Evolutionary conservation across 1,140 invertebrate genomes (phyloP).

Genomic region (Drosophila ananassae): DNA sequence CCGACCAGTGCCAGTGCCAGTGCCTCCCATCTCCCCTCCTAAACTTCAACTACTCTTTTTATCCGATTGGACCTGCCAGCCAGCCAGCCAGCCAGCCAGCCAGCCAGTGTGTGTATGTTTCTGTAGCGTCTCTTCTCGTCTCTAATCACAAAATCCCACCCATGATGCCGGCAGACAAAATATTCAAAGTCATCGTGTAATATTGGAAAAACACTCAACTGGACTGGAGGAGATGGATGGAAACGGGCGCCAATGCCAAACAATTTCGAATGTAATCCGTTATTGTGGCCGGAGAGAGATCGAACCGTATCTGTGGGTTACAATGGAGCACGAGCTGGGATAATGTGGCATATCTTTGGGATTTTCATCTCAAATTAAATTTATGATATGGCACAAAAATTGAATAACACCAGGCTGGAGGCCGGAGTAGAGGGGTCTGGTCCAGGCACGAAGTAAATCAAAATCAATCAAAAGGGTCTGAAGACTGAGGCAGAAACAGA

Average conservation of each 20-base stretch:
- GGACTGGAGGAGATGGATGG: not conserved
- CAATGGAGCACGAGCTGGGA: slow-evolving; percentile 30
- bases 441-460: slow-evolving; percentile 38
- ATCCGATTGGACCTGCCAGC: slow-evolving; percentile 16
- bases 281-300: slow-evolving; percentile 51
- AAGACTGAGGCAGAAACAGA: not conserved
- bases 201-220: slow-evolving; percentile 68
- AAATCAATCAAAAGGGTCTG: slow-evolving; percentile 41
- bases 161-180: slow-evolving; percentile 65
- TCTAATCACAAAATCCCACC: slow-evolving; percentile 80
- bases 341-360: slow-evolving; percentile 65
- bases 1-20: slow-evolving; percentile 19
- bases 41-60: slow-evolving; percentile 47
- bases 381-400: slow-evolving; percentile 81
- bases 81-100: too few species aligned
- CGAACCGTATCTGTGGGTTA: slow-evolving; percentile 51
- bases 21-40: slow-evolving; percentile 71
- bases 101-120: not conserved
- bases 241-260: slow-evolving; percentile 56
- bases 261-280: slow-evolving; percentile 80
- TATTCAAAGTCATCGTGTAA: slow-evolving; percentile 81
- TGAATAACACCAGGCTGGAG: slow-evolving; percentile 38
- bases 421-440: not conserved
- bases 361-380: slow-evolving; percentile 84
- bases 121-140: slow-evolving; percentile 1